Evolutionary conservation across 2,797 vertebrate species (phyloP).

Genomic region (Microcaecilia unicolor): DNA sequence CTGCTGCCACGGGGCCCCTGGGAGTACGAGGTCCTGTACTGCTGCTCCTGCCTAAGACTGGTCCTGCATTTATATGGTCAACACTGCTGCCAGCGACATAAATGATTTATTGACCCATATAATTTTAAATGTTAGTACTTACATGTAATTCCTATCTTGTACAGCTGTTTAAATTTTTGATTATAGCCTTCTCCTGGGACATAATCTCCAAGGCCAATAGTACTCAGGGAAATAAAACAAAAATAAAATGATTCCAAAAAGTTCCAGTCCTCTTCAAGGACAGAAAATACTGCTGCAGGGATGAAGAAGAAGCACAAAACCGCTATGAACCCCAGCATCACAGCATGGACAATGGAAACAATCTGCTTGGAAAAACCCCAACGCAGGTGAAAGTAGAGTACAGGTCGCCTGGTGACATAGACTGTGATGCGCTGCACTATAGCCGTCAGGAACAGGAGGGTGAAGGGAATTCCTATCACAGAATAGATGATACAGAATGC

Average conservation of each 20-base stretch:
- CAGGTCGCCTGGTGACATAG: conserved; percentile 72
- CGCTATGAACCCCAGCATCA: conserved; percentile 64
- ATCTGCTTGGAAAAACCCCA: conserved; percentile 86
- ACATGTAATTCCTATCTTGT: conserved; percentile 94
- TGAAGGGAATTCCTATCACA: conserved; percentile 90
- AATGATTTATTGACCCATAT: too few species aligned
- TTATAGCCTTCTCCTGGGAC: conserved; percentile 87
- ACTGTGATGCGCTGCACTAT: conserved; percentile 90
- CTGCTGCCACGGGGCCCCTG: too few species aligned
- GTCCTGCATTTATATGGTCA: too few species aligned
- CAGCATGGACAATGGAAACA: conserved; percentile 76
- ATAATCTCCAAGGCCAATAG: conserved; percentile 92
- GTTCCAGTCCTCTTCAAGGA: conserved; percentile 91
- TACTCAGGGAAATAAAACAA: conserved; percentile 95
- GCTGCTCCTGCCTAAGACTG: too few species aligned
- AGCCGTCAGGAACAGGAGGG: conserved; percentile 90
- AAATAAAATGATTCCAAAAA: conserved; percentile 97
- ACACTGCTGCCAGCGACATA: too few species aligned
- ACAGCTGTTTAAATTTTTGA: conserved; percentile 86
- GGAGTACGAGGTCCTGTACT: too few species aligned
- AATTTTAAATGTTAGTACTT: too few species aligned
- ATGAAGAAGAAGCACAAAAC: conserved; percentile 87
- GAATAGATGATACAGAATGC: conserved; percentile 95
- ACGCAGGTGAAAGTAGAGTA: conserved; percentile 76
- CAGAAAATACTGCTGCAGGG: conserved; percentile 83